phyloP scores from a whole-genome alignment of 1,140 invertebrate genomes.

The Drosophila rufa region DNA sequence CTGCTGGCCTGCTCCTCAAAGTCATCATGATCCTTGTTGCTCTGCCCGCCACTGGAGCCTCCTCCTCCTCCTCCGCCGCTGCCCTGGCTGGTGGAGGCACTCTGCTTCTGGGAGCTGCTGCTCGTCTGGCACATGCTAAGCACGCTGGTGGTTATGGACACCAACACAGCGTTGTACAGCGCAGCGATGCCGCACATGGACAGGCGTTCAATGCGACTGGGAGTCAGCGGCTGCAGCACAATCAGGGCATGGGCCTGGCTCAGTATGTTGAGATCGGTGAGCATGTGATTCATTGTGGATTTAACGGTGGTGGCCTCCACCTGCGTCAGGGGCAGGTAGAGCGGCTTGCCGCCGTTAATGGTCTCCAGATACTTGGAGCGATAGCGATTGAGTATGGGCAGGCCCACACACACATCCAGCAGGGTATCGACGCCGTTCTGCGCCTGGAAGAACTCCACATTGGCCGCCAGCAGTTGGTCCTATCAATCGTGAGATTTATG shows the following conservation, averaged over 20 bases:
- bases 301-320: constrained; percentile 76
- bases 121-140: constrained; percentile 77
- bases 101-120: constrained; percentile 73
- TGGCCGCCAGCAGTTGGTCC: constrained; percentile 87
- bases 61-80: constrained; percentile 41
- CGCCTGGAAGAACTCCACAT: constrained; percentile 86
- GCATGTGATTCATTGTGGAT: constrained; percentile 87
- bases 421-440: constrained; percentile 78
- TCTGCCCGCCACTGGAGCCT: constrained; percentile 26
- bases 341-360: constrained; percentile 64
- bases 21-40: constrained; percentile 72
- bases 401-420: constrained; percentile 69
- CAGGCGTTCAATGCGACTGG: constrained; percentile 92
- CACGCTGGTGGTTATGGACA: constrained; percentile 87
- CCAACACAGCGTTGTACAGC: constrained; percentile 92
- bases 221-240: constrained; percentile 92
- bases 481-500: constrained; percentile 62
- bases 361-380: constrained; percentile 76
- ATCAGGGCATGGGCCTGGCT: constrained; percentile 93
- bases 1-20: constrained; percentile 76
- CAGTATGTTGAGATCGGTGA: constrained; percentile 93
- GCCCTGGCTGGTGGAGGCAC: constrained; percentile 44
- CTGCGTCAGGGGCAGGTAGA: constrained; percentile 78
- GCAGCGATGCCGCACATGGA: constrained; percentile 91
- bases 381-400: constrained; percentile 80